These are phyloP conservation scores for Hippocampus abdominalis DNA, from an alignment of 2,113 vertebrate species.

Conservation along the genomic window DNA sequence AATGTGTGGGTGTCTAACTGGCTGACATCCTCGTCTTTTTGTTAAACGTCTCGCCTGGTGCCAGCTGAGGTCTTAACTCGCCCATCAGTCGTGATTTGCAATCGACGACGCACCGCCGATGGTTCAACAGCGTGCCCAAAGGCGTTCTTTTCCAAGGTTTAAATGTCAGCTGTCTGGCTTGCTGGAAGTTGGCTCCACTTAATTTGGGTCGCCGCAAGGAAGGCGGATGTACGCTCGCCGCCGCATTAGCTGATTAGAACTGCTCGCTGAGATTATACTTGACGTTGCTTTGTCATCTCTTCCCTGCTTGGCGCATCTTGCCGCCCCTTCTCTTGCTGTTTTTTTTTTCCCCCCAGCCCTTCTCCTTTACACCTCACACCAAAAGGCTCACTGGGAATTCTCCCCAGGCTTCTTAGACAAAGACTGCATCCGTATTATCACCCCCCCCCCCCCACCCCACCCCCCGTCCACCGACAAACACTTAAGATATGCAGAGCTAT, in stretches of 20 bases:
- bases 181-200: too few species aligned
- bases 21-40: neutral
- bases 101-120: neutral
- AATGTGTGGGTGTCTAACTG: conserved; percentile 7
- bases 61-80: neutral
- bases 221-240: too few species aligned
- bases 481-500: conserved; percentile 8
- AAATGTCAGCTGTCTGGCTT: conserved; percentile 2
- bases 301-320: neutral
- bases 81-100: conserved; percentile 6
- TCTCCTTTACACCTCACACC: conserved; percentile 15
- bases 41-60: neutral
- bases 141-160: neutral
- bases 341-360: neutral
- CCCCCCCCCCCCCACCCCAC: neutral
- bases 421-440: conserved; percentile 8
- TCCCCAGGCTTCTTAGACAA: conserved; percentile 30
- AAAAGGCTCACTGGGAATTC: conserved; percentile 26
- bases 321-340: neutral
- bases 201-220: too few species aligned
- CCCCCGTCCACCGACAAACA: neutral
- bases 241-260: neutral
- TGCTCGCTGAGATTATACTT: neutral
- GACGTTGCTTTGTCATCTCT: neutral
- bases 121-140: neutral